These are phyloP conservation scores for Aphodius sticticus DNA, from an alignment of 2,888 invertebrate genomes.

Conservation along the genomic window DNA sequence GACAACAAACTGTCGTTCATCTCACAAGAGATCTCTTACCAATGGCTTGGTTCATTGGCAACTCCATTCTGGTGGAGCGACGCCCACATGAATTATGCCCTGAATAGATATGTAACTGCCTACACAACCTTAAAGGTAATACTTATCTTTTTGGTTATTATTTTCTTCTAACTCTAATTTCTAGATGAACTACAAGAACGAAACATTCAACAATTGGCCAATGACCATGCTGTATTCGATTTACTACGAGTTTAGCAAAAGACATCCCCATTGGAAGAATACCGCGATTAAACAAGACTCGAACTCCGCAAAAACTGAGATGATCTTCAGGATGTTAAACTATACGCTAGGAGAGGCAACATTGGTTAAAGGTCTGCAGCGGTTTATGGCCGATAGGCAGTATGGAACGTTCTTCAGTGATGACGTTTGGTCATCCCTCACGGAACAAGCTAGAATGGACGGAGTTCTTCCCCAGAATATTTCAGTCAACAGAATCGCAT, in stretches of 20 bases:
- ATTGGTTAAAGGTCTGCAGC: slow-evolving; percentile 76
- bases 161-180: slow-evolving; percentile 23
- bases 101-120: slow-evolving; percentile 78
- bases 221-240: slow-evolving; percentile 80
- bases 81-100: slow-evolving; percentile 78
- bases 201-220: slow-evolving; percentile 82
- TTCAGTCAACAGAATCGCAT: slow-evolving; percentile 75
- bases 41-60: slow-evolving; percentile 80
- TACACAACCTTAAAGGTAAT: slow-evolving; percentile 74
- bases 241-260: slow-evolving; percentile 82
- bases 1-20: slow-evolving; percentile 71
- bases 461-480: slow-evolving; percentile 65
- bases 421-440: slow-evolving; percentile 80
- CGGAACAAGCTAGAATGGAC: slow-evolving; percentile 71
- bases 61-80: slow-evolving; percentile 83
- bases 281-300: slow-evolving; percentile 80
- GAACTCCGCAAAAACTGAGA: slow-evolving; percentile 76
- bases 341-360: slow-evolving; percentile 80
- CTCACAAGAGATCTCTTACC: slow-evolving; percentile 78
- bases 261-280: slow-evolving; percentile 79
- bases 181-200: slow-evolving; percentile 74
- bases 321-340: slow-evolving; percentile 90
- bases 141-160: not conserved
- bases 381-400: slow-evolving; percentile 73
- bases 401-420: slow-evolving; percentile 80